Percentiles rank a stretch among this genome's conserved stretches.
Evolutionary conservation across 1,140 invertebrate genomes (phyloP).

Genomic region (Battus philenor): DNA sequence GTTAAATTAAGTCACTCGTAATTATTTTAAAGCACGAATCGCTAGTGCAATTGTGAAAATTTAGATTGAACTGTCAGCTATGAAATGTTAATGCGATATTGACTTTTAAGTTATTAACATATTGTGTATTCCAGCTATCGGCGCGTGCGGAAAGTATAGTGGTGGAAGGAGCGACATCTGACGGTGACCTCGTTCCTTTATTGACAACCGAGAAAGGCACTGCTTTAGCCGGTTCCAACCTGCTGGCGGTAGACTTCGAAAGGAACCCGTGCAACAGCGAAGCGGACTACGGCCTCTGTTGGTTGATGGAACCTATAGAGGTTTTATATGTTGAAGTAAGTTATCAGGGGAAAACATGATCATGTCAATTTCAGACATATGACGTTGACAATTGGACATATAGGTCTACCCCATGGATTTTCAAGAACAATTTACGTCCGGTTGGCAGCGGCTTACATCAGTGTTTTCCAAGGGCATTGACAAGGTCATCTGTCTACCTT

Average conservation of each 20-base stretch:
- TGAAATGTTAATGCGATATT: too few species aligned
- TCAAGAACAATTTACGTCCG: too few species aligned
- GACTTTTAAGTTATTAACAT: too few species aligned
- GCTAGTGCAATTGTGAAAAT: too few species aligned
- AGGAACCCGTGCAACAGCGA: constrained; percentile 82
- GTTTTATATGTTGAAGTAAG: constrained; percentile 87
- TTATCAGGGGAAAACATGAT: constrained; percentile 9
- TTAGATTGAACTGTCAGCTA: too few species aligned
- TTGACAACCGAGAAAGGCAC: constrained; percentile 82
- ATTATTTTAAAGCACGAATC: too few species aligned
- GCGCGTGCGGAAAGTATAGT: constrained; percentile 86
- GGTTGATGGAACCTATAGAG: constrained; percentile 85
- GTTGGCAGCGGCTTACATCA: too few species aligned
- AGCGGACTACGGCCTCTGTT: constrained; percentile 82
- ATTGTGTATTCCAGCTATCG: constrained; percentile 69
- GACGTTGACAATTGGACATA: background rate
- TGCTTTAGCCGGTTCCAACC: constrained; percentile 78
- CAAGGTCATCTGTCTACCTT: too few species aligned
- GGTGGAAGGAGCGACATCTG: constrained; percentile 84
- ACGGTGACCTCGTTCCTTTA: constrained; percentile 85
- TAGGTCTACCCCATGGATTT: background rate
- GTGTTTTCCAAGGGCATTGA: too few species aligned
- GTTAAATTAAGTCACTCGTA: too few species aligned
- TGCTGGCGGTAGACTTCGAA: constrained; percentile 86
- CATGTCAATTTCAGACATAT: background rate